phyloP scores from a whole-genome alignment of 2,888 invertebrate genomes.

The Tenthredo notha region DNA sequence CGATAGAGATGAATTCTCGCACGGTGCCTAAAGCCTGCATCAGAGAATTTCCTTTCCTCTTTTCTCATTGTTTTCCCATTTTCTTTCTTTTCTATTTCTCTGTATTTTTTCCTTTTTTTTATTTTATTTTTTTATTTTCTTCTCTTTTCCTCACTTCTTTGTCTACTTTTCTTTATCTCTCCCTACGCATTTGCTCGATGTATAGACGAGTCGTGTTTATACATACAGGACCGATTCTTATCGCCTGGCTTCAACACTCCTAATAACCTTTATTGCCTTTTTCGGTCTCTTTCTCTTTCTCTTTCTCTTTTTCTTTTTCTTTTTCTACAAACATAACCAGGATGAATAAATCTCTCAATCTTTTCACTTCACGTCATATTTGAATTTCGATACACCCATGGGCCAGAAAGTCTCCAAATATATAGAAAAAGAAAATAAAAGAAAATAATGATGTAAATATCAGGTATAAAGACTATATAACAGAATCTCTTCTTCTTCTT shows the following conservation, averaged over 20 bases:
- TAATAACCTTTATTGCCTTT: slow-evolving; percentile 37
- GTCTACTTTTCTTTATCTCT: slow-evolving; percentile 33
- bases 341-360: slow-evolving; percentile 1
- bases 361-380: background rate
- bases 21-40: background rate
- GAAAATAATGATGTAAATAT: background rate
- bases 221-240: slow-evolving; percentile 39
- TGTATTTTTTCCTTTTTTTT: background rate
- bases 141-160: background rate
- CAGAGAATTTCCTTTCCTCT: background rate
- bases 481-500: too few relatives aligned
- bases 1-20: background rate
- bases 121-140: background rate
- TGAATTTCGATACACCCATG: too few relatives aligned
- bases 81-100: background rate
- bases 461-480: background rate
- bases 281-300: background rate
- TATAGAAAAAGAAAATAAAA: too few relatives aligned
- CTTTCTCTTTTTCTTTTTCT: background rate
- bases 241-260: slow-evolving; percentile 31
- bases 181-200: background rate
- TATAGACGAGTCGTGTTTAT: slow-evolving; percentile 34
- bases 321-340: background rate
- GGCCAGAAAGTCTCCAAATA: too few relatives aligned
- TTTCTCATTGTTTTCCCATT: background rate